Evolutionary conservation across 2,797 vertebrate species (phyloP).

Genomic region (Anniella stebbinsi): DNA sequence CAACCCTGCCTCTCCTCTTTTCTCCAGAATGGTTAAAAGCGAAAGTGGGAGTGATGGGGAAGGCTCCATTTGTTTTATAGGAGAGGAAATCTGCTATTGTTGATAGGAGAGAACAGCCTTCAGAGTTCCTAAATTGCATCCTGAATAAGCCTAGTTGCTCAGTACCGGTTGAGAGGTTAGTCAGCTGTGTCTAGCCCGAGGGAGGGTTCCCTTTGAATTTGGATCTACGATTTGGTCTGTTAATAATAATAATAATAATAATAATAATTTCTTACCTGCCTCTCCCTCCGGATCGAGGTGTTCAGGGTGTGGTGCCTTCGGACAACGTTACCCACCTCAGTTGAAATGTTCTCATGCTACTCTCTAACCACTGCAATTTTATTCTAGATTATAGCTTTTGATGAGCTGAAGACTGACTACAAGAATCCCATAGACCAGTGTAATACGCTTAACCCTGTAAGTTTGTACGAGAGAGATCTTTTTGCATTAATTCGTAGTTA

Average conservation of each 20-base stretch:
- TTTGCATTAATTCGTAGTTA: not conserved
- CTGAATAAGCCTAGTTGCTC: not conserved
- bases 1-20: not conserved
- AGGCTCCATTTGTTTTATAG: no score
- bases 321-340: not conserved
- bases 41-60: not conserved
- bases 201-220: not conserved
- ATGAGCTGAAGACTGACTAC: conserved; percentile 99
- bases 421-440: conserved; percentile 99
- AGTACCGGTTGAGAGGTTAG: not conserved
- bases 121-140: no score
- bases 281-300: no score
- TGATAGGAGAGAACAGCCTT: no score
- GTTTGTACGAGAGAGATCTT: conserved; percentile 67
- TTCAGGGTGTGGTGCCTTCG: not conserved
- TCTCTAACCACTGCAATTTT: conserved; percentile 57
- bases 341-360: conserved; percentile 7
- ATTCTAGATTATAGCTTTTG: conserved; percentile 96
- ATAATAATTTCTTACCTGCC: no score
- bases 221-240: not conserved
- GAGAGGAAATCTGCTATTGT: not conserved
- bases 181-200: not conserved
- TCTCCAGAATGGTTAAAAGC: not conserved
- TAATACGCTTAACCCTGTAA: conserved; percentile 99
- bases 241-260: no score